A percentile compares a stretch with the other conserved stretches of the same genome.
These are phyloP conservation scores for Alcedo quadribrachys DNA, from an alignment of 2,797 vertebrate species.

Conservation along the genomic window DNA sequence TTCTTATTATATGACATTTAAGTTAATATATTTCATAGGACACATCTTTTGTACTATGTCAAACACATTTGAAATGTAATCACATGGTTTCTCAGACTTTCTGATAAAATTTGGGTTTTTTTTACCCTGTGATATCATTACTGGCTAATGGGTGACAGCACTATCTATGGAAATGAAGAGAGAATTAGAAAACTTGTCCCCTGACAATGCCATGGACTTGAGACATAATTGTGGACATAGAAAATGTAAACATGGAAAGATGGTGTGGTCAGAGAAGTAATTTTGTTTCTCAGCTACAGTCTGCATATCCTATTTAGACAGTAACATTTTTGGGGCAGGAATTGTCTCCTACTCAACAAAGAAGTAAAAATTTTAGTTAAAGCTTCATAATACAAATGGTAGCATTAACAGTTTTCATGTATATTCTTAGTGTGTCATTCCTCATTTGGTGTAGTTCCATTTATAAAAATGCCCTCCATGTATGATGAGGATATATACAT, in stretches of 20 bases:
- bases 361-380: background rate
- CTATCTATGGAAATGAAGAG: background rate
- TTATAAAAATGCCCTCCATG: background rate
- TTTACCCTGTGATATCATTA: no score
- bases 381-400: background rate
- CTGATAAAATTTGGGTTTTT: rapidly evolving
- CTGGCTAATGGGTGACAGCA: background rate
- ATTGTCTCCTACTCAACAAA: background rate
- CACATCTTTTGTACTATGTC: background rate
- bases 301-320: background rate
- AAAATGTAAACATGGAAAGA: background rate
- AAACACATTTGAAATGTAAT: background rate
- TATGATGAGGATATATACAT: background rate
- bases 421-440: background rate
- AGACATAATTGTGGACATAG: background rate
- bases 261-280: no score
- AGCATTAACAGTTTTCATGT: background rate
- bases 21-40: background rate
- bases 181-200: background rate
- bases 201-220: background rate
- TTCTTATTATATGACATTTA: background rate
- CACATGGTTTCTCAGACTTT: background rate
- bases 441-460: background rate
- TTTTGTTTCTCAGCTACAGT: background rate
- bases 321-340: background rate